Conservation (phyloP, 2,113 vertebrate species). For the Suricata suricatta region DNA sequence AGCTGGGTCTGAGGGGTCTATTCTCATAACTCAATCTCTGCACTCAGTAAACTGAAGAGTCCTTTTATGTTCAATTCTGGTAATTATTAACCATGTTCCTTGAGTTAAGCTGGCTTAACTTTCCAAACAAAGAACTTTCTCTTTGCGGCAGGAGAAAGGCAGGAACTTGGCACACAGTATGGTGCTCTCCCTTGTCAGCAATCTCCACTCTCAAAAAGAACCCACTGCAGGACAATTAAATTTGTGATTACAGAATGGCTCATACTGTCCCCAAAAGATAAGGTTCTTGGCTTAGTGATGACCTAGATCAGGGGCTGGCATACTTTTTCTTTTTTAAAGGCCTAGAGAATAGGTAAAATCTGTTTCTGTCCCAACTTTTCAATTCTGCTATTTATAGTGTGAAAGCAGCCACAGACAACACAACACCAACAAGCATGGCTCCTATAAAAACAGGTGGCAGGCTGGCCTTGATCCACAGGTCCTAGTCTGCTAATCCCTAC, state of each 20-base stretch:
- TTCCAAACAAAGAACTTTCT: conserved; percentile 49
- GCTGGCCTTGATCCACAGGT: background rate
- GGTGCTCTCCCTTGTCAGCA: conserved; percentile 40
- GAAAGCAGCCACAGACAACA: background rate
- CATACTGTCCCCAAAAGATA: background rate
- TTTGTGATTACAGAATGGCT: conserved; percentile 23
- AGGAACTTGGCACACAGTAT: background rate
- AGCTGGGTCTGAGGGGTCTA: background rate
- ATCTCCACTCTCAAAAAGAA: conserved; percentile 15
- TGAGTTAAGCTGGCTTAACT: conserved; percentile 47
- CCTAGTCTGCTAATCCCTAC: background rate
- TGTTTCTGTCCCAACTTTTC: background rate
- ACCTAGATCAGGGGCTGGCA: background rate
- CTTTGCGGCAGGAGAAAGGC: conserved; percentile 33
- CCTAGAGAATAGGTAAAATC: background rate
- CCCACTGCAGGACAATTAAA: background rate
- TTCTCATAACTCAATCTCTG: conserved; percentile 6
- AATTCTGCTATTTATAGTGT: background rate
- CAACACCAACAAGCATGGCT: background rate
- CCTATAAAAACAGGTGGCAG: background rate
- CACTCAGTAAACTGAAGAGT: background rate
- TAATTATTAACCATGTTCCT: background rate
- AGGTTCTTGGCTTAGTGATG: conserved; percentile 24
- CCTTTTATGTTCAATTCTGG: background rate
- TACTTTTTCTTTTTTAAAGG: background rate